Evolutionary conservation across 2,113 vertebrate genomes (phyloP), one percentile per base, ranked within the genome.

Genomic region (Microcebus tavaratra): DNA sequence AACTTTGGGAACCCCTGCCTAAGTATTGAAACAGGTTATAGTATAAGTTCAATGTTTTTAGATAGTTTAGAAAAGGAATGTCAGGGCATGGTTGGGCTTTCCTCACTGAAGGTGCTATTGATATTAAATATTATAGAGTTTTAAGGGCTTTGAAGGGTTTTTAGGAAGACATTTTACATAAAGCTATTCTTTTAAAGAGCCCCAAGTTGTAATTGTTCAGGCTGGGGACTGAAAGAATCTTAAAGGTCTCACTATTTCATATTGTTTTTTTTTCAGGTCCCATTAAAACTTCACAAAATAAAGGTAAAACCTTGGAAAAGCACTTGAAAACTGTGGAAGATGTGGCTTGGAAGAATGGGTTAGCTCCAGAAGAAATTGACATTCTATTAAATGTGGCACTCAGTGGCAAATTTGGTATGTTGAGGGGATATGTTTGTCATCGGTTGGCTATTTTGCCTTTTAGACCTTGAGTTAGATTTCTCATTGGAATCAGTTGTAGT

Each of bases 381-480:
- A 9, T 98, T 4, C 98, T 99, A 97, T 98, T 99, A 95, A 99
- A 98, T 0, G 98, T 99, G 96, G 99, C 97, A 34, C 99, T 99
- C 96, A 99, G 99, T 98, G 99, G 99, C 68, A 99, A 98, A 91
- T 98, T 99, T 96, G 99, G 99, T 99, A 99, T 88, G 97, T 97
- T 59, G 72, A 73, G 0, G 29, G 53, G 42, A 98, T 91, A 65
- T 10, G 27, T 97, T 97, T 94, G 17, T 89, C 29, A 9, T 95
- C 17, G 2, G 2, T 6, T 94, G 67, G 67, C 25, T 95, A 45
- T 65, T 94, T 87, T 91, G 53, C 0, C 1, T 87, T 76, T 81
- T 29, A 53, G 61, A 88, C 25, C 92, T 92, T 82, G 76, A 90
- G 67, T 93, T 87, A 84, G 45, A 88, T 88, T 94, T 34, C 84